phyloP scores from a whole-genome alignment of 2,797 vertebrate genomes.

The Acrocephalus scirpaceus region DNA sequence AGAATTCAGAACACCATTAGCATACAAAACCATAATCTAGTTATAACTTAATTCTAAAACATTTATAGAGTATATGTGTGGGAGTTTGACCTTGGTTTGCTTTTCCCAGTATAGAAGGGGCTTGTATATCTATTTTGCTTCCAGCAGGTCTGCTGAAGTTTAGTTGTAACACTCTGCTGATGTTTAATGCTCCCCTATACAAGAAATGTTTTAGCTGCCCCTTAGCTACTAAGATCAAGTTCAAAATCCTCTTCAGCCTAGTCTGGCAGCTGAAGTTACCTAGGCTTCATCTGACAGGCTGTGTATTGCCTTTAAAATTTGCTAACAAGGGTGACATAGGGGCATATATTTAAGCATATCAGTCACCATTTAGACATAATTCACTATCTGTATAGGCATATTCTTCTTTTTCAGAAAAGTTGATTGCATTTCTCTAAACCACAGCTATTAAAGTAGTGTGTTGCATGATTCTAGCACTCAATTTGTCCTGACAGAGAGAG shows the following conservation, averaged over 20 bases:
- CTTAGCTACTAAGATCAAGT: background rate
- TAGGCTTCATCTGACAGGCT: background rate
- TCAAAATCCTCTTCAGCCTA: background rate
- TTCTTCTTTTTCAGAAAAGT: background rate
- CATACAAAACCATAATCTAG: background rate
- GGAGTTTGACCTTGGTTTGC: background rate
- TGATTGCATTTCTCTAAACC: conserved; percentile 15
- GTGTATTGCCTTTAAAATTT: background rate
- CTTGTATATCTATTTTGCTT: background rate
- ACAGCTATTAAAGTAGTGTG: background rate
- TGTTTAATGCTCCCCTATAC: background rate
- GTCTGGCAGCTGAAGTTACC: background rate
- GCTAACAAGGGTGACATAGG: background rate
- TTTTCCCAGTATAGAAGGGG: background rate
- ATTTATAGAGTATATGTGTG: background rate
- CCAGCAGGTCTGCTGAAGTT: background rate
- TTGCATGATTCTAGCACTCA: background rate
- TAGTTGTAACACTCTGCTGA: background rate
- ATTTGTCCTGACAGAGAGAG: conserved; percentile 2
- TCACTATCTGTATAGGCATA: background rate
- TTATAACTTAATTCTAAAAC: background rate
- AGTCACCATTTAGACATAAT: background rate
- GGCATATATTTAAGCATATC: background rate
- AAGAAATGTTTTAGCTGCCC: background rate
- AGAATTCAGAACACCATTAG: background rate